These are phyloP conservation scores for Machaerirhynchus nigripectus DNA, from an alignment of 2,113 vertebrate species.

Conservation along the genomic window DNA sequence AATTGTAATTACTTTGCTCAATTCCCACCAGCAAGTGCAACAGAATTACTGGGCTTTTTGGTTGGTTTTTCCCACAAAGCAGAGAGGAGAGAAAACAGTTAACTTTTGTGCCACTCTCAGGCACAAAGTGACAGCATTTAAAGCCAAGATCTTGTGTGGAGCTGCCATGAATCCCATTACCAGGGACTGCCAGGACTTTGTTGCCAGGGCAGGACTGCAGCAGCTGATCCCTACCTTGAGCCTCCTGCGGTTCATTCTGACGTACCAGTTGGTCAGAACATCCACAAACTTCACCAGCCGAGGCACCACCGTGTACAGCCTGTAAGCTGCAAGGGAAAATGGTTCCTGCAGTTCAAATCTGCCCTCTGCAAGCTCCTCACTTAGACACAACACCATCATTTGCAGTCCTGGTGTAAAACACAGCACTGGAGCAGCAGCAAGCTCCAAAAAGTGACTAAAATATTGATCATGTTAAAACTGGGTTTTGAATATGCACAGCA, in stretches of 20 bases:
- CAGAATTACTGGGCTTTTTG: background rate
- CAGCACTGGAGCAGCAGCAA: background rate
- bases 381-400: background rate
- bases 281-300: slow-evolving; percentile 96
- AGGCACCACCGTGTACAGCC: slow-evolving; percentile 94
- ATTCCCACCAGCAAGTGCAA: background rate
- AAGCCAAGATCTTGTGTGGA: background rate
- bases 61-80: background rate
- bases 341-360: background rate
- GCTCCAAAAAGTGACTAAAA: background rate
- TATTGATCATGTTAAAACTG: background rate
- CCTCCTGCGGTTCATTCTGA: slow-evolving; percentile 92
- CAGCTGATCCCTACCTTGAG: slow-evolving; percentile 83
- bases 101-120: background rate
- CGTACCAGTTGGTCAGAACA: slow-evolving; percentile 97
- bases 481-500: background rate
- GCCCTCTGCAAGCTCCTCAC: background rate
- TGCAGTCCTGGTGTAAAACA: background rate
- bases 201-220: background rate
- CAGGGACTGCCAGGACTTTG: background rate
- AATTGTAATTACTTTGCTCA: background rate
- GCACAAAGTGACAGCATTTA: background rate
- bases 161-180: background rate
- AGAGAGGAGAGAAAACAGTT: background rate
- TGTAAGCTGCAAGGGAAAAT: slow-evolving; percentile 79